Evolutionary conservation across 2,888 invertebrate species (phyloP).

Genomic region (Anarsia innoxiella): DNA sequence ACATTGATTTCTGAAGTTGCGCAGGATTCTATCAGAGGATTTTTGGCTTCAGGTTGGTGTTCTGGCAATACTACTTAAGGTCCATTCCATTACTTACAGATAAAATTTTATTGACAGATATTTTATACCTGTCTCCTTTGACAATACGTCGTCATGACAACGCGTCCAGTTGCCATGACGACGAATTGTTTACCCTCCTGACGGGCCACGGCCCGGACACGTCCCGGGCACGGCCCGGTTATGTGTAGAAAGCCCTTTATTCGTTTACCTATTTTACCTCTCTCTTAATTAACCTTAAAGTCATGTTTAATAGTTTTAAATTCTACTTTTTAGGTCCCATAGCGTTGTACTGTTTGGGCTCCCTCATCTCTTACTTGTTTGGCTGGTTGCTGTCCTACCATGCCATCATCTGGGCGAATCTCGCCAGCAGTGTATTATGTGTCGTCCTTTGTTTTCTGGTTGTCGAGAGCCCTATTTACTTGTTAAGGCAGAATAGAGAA

Average conservation of each 20-base stretch:
- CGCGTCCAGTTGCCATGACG: too few species aligned
- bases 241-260: too few species aligned
- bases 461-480: slow-evolving; percentile 52
- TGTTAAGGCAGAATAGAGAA: slow-evolving; percentile 49
- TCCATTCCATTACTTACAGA: too few species aligned
- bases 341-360: slow-evolving; percentile 37
- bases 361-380: slow-evolving; percentile 42
- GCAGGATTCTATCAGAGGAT: slow-evolving; percentile 61
- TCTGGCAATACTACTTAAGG: too few species aligned
- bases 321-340: slow-evolving; percentile 28
- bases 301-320: too few species aligned
- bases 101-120: too few species aligned
- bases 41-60: slow-evolving; percentile 57
- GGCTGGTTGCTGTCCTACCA: slow-evolving; percentile 51
- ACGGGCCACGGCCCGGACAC: too few species aligned
- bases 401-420: slow-evolving; percentile 43
- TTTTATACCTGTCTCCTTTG: too few species aligned
- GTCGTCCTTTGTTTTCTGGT: slow-evolving; percentile 36
- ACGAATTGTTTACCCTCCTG: too few species aligned
- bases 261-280: too few species aligned
- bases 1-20: slow-evolving; percentile 79
- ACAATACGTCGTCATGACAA: too few species aligned
- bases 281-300: neutral
- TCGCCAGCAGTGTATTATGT: slow-evolving; percentile 31
- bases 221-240: too few species aligned